Conservation (phyloP, 2,797 vertebrate species). For the Okamejei kenojei region DNA sequence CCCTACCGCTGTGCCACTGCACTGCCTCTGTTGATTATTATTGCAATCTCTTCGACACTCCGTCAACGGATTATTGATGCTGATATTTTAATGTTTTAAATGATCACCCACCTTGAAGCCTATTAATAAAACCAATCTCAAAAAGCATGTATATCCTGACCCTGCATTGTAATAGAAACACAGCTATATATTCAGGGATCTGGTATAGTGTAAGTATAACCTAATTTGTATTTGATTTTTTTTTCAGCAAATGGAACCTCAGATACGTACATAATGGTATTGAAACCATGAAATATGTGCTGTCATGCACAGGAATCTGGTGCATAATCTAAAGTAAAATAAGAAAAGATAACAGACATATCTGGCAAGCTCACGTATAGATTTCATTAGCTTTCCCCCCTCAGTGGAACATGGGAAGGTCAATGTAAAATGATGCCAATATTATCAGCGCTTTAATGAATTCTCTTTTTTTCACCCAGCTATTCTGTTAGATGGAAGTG, state of each 20-base stretch:
- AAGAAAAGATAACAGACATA: conserved; percentile 38
- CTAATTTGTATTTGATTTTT: conserved; percentile 21
- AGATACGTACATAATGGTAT: neutral
- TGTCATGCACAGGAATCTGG: conserved; percentile 30
- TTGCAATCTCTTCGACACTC: neutral
- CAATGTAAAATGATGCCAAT: conserved; percentile 35
- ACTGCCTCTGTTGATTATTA: neutral
- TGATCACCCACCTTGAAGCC: neutral
- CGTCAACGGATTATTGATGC: neutral
- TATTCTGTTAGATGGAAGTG: conserved; percentile 33
- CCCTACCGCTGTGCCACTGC: too few species aligned
- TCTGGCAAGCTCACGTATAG: conserved; percentile 29
- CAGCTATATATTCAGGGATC: neutral
- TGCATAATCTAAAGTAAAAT: conserved; percentile 35
- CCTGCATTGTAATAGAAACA: neutral
- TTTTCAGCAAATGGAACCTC: conserved; percentile 7
- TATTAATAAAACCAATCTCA: conserved; percentile 24
- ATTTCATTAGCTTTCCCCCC: conserved; percentile 33
- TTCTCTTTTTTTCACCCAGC: neutral
- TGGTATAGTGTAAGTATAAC: neutral
- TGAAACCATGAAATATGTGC: conserved; percentile 31
- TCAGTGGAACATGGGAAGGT: conserved; percentile 33
- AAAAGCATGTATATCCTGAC: neutral
- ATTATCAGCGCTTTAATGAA: conserved; percentile 36
- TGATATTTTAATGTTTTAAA: neutral